Evolutionary conservation across 2,888 invertebrate species (phyloP), one percentile per base, ranked within the genome.

Genomic region (Lasius platythorax): DNA sequence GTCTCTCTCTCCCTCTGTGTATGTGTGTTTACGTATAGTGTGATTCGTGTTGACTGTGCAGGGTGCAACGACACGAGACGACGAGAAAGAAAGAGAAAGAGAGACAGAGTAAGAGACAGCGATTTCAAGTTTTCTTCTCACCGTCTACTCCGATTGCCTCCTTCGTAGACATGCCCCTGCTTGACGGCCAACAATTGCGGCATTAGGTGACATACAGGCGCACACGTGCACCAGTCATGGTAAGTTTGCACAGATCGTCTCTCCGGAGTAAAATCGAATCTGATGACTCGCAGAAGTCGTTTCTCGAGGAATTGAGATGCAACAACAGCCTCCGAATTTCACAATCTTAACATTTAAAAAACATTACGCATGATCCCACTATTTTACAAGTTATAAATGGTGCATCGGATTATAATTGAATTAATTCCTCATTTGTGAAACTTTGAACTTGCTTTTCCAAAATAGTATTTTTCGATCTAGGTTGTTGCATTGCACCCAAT

Each of bases 21-120:
- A 86, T 75, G 78, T 87, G 90, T 90, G 87, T 84, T 87, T 85
- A 73, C 68, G 61, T 87, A 83, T 86, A 79, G 83, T 90, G 78
- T 73, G 84, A 89, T 83, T 15, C 87, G 90, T 90, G 90, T 78
- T 85, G 85, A 88, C 88, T 87, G 84, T 87, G 87, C 23, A 70
- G 53, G 78, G 68, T 83, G 58, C 79, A 61, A 74, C 83, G 67
- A 79, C 72, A 81, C 75, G 67, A 79, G 68, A 81, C 72, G 79
- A 56, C 72, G 79, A 64, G 28, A 23, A 6, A 37, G 15, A 67
- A 15, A 40, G 12, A 66, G 0, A 66, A 6, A 66, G 2, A 33
- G 58, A 58, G 15, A 56, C 23, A 58, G 28, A 73, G 37, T 53
- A 46, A 28, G 37, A 66, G 53, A 64, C 84, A 67, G 70, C 76